Percentiles rank a stretch among this genome's conserved stretches.
These are phyloP conservation scores for Apteryx mantelli DNA, from an alignment of 2,113 vertebrate genomes.

Conservation along the genomic window DNA sequence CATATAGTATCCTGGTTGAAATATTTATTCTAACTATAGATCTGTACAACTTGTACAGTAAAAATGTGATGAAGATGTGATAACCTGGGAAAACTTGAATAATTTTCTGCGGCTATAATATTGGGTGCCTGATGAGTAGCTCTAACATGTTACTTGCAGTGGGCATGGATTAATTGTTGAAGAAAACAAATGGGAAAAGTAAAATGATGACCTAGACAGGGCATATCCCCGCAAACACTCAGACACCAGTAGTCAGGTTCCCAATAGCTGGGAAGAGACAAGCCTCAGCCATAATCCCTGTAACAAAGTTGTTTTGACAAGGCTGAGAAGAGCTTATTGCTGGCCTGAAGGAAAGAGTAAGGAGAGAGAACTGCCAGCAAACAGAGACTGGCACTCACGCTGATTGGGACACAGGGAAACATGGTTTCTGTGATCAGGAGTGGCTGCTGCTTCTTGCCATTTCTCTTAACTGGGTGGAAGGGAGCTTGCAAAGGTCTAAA, in stretches of 20 bases:
- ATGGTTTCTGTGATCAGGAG: background rate
- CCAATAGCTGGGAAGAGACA: background rate
- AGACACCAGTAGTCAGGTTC: background rate
- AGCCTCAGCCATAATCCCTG: too few species aligned
- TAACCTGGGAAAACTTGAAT: background rate
- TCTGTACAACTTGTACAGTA: background rate
- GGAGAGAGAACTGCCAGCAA: background rate
- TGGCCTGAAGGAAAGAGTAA: background rate
- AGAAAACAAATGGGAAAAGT: background rate
- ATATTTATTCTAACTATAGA: background rate
- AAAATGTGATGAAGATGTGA: background rate
- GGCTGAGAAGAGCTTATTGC: background rate
- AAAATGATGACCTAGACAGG: background rate
- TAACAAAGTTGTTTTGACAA: background rate
- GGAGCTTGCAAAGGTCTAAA: background rate
- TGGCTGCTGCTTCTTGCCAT: background rate
- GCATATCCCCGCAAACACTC: background rate
- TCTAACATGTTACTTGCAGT: background rate
- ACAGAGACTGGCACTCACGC: background rate
- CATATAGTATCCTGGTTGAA: background rate
- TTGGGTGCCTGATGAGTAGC: background rate
- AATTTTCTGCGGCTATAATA: background rate
- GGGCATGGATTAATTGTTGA: background rate
- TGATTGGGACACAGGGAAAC: background rate
- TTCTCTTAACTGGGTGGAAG: background rate